Base-by-base conservation (phyloP, 2,113 vertebrate genomes). In the Actinemys pallida region DNA sequence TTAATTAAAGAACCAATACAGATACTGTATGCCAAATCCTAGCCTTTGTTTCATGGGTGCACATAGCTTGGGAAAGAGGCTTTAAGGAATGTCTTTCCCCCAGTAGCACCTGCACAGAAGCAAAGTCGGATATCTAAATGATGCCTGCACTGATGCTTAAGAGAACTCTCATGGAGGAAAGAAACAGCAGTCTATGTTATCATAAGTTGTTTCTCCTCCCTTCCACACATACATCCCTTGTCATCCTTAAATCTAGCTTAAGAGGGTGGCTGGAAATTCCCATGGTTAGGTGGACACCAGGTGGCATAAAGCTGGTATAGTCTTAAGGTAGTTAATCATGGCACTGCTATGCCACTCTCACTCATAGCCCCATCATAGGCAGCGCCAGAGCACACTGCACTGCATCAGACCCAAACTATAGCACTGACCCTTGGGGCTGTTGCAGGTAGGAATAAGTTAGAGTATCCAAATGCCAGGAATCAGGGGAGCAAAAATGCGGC, bases 41-140 rank as follows among this genome's bases (percentile, higher is more conserved):
- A 78, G 10, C 24, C 13, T 47, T 47, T 78, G 42, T 78, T 2
- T 42, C 57, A 87, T 78, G 65, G 45, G 2, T 94, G 9, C 2
- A 53, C 4, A 1, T n/a, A 6, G 0, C 0, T 56, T 92, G 84
- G 50, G 6, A 54, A 45, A 78, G 42, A 72, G 1, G 49, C 39
- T 86, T 93, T 17, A 78, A 90, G 49, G 5, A 19, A 39, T 88
- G 29, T 42, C 35, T 72, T 69, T n/a, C 17, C 6, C 65, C 52
- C 2, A 76, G 29, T 1, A 16, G 2, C 2, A 65, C 2, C 11
- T 57, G 3, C 14, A 39, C 91, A 50, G 39, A 78, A 84, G 84
- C 39, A 0, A 35, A 31, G 9, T 10, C 1, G 2, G 17, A 31
- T 31, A 2, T 22, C 3, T 45, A 57, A 25, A 16, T 65, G 59